These are phyloP conservation scores for Takifugu ocellatus DNA, from an alignment of 2,797 vertebrate genomes.

Conservation along the genomic window DNA sequence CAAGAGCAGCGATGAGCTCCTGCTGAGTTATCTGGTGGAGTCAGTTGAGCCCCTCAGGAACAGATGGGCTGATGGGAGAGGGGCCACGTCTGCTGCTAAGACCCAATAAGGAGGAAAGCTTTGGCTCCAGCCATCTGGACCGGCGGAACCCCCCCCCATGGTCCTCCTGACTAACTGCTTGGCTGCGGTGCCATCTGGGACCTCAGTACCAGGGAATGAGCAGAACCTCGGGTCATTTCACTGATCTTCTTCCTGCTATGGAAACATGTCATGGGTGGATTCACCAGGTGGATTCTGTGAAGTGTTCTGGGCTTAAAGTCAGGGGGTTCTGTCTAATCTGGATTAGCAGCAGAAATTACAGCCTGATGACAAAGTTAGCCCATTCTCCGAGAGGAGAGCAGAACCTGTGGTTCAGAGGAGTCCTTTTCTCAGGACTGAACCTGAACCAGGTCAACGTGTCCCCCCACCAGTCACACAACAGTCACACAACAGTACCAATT, in stretches of 20 bases:
- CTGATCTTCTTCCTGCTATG: not conserved
- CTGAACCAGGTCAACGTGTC: too few species aligned
- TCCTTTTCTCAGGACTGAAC: too few species aligned
- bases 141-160: slow-evolving; percentile 15
- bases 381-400: too few species aligned
- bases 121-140: slow-evolving; percentile 50
- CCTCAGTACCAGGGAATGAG: slow-evolving; percentile 5
- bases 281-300: not conserved
- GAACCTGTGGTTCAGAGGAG: too few species aligned
- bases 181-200: slow-evolving; percentile 49
- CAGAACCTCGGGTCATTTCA: too few species aligned
- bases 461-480: too few species aligned
- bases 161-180: slow-evolving; percentile 23
- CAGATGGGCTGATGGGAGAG: slow-evolving; percentile 49
- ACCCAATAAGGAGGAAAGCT: slow-evolving; percentile 41
- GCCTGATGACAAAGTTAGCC: too few species aligned
- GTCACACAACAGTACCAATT: too few species aligned
- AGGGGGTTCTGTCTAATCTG: too few species aligned
- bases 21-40: not conserved
- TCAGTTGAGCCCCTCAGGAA: slow-evolving; percentile 33
- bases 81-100: slow-evolving; percentile 37
- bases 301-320: not conserved
- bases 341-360: too few species aligned
- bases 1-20: not conserved
- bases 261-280: slow-evolving; percentile 3